Percentiles rank a stretch among this genome's conserved stretches.
phyloP scores from a whole-genome alignment of 1,140 invertebrate species.

The Drosophila ironensis region DNA sequence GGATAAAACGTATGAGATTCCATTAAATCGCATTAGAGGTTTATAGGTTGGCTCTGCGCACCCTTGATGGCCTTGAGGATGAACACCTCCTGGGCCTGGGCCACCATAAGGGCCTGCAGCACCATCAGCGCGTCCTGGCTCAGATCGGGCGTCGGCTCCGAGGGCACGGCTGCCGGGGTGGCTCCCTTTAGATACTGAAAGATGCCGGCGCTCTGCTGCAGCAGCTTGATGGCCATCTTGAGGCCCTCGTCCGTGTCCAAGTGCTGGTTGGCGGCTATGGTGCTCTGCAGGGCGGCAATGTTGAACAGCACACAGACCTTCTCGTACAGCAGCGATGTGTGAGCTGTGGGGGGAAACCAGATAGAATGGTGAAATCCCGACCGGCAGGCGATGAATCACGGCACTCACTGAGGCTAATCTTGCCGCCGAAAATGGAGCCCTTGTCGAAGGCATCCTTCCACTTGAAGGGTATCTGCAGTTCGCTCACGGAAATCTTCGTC shows the following conservation, averaged over 20 bases:
- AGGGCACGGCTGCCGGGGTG: conserved; percentile 92
- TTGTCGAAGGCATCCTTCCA: conserved; percentile 99
- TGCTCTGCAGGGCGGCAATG: conserved; percentile 96
- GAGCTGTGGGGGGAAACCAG: conserved; percentile 85
- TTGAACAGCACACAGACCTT: conserved; percentile 98
- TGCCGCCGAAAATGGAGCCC: conserved; percentile 95
- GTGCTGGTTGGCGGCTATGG: conserved; percentile 92
- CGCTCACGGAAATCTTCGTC: conserved; percentile 95
- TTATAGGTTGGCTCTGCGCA: too few species aligned
- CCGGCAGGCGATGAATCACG: not conserved
- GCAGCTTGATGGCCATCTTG: conserved; percentile 95
- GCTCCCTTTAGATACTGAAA: conserved; percentile 94
- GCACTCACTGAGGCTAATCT: conserved; percentile 95
- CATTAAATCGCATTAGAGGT: too few species aligned
- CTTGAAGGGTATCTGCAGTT: conserved; percentile 97
- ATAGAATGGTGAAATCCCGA: conserved; percentile 4
- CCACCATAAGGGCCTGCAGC: conserved; percentile 94
- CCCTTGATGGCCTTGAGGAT: conserved; percentile 96
- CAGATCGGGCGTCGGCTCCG: conserved; percentile 97
- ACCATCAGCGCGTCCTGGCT: conserved; percentile 94
- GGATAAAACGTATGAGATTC: not conserved
- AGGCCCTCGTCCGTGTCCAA: conserved; percentile 96
- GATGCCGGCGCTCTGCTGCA: conserved; percentile 96
- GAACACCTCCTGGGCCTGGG: conserved; percentile 98
- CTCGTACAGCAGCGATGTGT: conserved; percentile 94